Conservation (phyloP, 37 sponge, comb jelly and placozoan species). For the Crambe crambe region DNA sequence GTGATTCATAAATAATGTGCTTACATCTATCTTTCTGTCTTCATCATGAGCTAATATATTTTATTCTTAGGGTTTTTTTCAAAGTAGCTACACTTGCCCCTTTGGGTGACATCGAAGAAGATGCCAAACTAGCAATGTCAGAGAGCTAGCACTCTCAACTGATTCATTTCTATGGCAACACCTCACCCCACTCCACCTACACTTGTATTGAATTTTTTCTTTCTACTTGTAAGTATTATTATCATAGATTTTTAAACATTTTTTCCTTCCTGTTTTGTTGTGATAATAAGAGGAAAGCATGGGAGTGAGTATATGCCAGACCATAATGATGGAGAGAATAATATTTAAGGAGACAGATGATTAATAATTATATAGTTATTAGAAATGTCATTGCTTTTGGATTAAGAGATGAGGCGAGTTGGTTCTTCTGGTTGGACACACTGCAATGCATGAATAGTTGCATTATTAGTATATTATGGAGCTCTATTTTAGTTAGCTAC, state of each 20-base stretch:
- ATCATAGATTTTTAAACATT: conserved; percentile 1
- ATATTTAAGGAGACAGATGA: too few species aligned
- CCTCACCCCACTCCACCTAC: background rate
- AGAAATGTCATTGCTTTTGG: too few species aligned
- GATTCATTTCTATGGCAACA: background rate
- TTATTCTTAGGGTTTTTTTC: conserved; percentile 65
- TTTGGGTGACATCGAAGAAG: conserved; percentile 47
- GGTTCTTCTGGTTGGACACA: too few species aligned
- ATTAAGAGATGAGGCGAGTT: too few species aligned
- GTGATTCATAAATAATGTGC: background rate
- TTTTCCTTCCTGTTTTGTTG: background rate
- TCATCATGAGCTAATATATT: too few species aligned
- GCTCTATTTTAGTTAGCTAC: too few species aligned
- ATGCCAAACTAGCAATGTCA: conserved; percentile 30
- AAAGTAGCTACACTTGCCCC: conserved; percentile 65
- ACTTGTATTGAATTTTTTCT: background rate
- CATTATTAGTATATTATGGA: too few species aligned
- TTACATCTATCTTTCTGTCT: background rate
- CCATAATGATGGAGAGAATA: too few species aligned
- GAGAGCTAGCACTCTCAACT: background rate
- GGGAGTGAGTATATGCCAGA: too few species aligned
- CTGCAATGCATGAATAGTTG: too few species aligned
- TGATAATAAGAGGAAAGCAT: background rate
- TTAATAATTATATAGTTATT: too few species aligned
- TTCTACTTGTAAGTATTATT: background rate